Evolutionary conservation across 2,888 invertebrate species (phyloP).

Genomic region (Dicyrtoma fusca): DNA sequence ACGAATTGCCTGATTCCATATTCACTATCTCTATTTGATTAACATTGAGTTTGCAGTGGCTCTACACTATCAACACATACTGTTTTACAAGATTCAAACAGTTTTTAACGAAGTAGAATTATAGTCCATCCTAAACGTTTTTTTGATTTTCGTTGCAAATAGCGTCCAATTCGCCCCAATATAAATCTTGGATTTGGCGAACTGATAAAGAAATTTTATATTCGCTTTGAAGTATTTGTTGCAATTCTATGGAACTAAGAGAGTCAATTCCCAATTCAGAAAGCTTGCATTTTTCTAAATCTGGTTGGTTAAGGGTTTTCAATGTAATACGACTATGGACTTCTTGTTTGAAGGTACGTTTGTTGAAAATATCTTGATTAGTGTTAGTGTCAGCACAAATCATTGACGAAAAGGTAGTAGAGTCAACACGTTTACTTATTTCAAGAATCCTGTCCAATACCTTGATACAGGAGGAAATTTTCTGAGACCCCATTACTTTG

Average conservation of each 20-base stretch:
- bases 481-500: conserved; percentile 82
- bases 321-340: too few species aligned
- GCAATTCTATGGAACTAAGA: conserved; percentile 67
- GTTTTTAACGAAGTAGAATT: too few species aligned
- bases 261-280: conserved; percentile 64
- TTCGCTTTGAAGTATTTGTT: conserved; percentile 62
- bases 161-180: conserved; percentile 9
- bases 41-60: too few species aligned
- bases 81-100: too few species aligned
- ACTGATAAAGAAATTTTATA: conserved; percentile 63
- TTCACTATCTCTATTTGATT: too few species aligned
- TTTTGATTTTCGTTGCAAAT: conserved; percentile 27
- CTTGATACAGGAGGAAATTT: conserved; percentile 78
- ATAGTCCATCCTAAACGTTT: too few species aligned
- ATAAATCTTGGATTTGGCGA: conserved; percentile 61
- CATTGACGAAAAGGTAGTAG: conserved; percentile 71
- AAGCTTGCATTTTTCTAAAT: conserved; percentile 61
- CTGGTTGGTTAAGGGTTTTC: too few species aligned
- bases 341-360: conserved; percentile 58
- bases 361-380: too few species aligned
- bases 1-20: too few species aligned
- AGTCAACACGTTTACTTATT: conserved; percentile 65
- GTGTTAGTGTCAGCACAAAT: conserved; percentile 61
- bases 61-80: too few species aligned
- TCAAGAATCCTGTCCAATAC: conserved; percentile 70